phyloP scores from a whole-genome alignment of 2,797 vertebrate species.

The Pangasius larnaudii region DNA sequence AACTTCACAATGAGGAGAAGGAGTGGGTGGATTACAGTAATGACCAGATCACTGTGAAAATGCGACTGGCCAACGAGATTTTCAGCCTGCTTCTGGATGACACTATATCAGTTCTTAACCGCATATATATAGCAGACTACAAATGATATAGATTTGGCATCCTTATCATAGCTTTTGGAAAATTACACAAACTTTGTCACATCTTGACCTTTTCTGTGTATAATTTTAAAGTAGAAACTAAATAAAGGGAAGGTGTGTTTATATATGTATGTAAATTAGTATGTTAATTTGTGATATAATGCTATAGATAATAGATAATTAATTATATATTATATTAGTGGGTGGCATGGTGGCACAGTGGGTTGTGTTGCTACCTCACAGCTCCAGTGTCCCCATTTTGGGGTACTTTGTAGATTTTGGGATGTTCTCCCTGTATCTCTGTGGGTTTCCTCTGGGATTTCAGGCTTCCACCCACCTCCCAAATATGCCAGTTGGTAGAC shows the following conservation, averaged over 20 bases:
- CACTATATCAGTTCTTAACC: slow-evolving; percentile 61
- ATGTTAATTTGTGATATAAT: background rate
- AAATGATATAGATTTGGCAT: slow-evolving; percentile 15
- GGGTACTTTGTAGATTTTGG: background rate
- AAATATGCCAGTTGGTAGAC: background rate
- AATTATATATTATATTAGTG: background rate
- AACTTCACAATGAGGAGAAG: slow-evolving; percentile 61
- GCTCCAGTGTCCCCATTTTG: background rate
- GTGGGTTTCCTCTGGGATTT: background rate
- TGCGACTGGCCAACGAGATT: slow-evolving; percentile 60
- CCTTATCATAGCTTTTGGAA: slow-evolving; percentile 14
- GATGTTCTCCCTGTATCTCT: background rate
- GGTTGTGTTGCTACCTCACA: background rate
- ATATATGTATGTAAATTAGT: background rate
- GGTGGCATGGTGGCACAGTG: background rate
- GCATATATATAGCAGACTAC: slow-evolving; percentile 45
- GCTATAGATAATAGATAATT: background rate
- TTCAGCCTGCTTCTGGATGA: slow-evolving; percentile 62
- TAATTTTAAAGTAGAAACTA: background rate
- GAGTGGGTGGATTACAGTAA: slow-evolving; percentile 64
- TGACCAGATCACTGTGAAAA: slow-evolving; percentile 63
- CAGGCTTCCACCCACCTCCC: background rate
- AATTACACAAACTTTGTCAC: background rate
- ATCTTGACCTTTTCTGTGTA: background rate
- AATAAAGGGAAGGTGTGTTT: slow-evolving; percentile 13